A percentile compares a stretch with the other conserved stretches of the same genome.
Evolutionary conservation across 2,888 invertebrate genomes (phyloP).

Genomic region (Phrixothrix hirtus): DNA sequence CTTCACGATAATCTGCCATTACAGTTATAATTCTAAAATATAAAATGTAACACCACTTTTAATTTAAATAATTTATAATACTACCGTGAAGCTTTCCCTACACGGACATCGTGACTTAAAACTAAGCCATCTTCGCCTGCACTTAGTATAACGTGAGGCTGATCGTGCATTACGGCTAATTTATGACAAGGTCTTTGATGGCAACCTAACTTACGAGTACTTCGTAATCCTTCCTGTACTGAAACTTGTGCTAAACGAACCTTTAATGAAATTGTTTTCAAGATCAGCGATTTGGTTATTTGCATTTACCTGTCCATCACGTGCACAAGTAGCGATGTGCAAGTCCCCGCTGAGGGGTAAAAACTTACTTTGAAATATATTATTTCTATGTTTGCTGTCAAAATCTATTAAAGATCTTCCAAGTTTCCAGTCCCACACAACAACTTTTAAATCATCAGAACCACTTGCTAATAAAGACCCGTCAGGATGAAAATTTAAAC

Average conservation of each 20-base stretch:
- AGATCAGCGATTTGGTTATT: too few relatives aligned
- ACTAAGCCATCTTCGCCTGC: conserved; percentile 89
- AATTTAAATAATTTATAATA: too few relatives aligned
- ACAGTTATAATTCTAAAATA: conserved; percentile 62
- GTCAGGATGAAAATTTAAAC: conserved; percentile 84
- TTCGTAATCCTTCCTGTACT: conserved; percentile 57
- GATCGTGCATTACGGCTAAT: conserved; percentile 73
- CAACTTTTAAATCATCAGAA: conserved; percentile 85
- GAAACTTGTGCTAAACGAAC: conserved; percentile 65
- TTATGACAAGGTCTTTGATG: conserved; percentile 84
- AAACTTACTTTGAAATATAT: conserved; percentile 92
- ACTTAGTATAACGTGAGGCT: conserved; percentile 78
- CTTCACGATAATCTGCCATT: conserved; percentile 60
- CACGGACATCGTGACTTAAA: conserved; percentile 80
- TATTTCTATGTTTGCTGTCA: conserved; percentile 81
- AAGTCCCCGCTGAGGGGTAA: conserved; percentile 77
- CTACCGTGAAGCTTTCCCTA: too few relatives aligned
- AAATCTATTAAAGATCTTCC: conserved; percentile 68
- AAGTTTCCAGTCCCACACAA: conserved; percentile 90
- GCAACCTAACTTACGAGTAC: conserved; percentile 64
- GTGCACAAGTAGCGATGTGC: conserved; percentile 84
- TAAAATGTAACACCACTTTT: too few relatives aligned
- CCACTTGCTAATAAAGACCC: conserved; percentile 82
- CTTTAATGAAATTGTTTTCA: too few relatives aligned
- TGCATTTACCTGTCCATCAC: conserved; percentile 80